Percentiles rank a stretch among this genome's conserved stretches.
Conservation (phyloP, 1,140 invertebrate species). For the Cepaea nemoralis region DNA sequence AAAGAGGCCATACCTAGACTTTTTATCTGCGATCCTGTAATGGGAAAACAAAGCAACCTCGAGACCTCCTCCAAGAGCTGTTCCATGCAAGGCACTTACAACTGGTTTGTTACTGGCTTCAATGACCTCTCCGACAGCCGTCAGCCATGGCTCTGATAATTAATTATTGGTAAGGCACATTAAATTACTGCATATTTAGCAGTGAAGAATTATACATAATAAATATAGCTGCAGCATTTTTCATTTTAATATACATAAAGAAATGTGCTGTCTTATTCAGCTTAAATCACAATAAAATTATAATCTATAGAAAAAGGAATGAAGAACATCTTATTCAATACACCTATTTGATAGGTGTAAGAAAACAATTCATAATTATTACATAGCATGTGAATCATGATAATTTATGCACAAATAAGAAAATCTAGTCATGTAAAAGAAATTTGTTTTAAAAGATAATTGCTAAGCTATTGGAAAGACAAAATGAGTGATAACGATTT, state of each 20-base stretch:
- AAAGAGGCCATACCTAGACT: constrained; percentile 60
- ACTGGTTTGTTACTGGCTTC: constrained; percentile 66
- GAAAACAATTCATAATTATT: no score
- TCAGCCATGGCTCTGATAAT: constrained; percentile 52
- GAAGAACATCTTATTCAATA: no score
- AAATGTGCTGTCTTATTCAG: no score
- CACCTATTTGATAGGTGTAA: no score
- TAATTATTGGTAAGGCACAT: not conserved
- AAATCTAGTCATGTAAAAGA: no score
- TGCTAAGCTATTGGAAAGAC: no score
- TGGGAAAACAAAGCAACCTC: constrained; percentile 67
- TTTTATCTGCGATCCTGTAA: constrained; percentile 63
- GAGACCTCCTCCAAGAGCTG: constrained; percentile 67
- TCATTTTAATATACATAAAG: not conserved
- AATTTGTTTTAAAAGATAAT: no score
- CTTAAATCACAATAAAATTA: no score
- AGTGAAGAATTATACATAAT: not conserved
- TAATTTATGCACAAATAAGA: no score
- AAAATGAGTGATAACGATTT: no score
- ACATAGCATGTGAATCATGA: no score
- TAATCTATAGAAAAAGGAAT: no score
- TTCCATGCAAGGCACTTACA: constrained; percentile 66
- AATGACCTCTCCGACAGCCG: constrained; percentile 49
- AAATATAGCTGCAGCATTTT: not conserved
- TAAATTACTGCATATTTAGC: not conserved